phyloP scores from a whole-genome alignment of 1,140 invertebrate species.

The Drosophila serrata region DNA sequence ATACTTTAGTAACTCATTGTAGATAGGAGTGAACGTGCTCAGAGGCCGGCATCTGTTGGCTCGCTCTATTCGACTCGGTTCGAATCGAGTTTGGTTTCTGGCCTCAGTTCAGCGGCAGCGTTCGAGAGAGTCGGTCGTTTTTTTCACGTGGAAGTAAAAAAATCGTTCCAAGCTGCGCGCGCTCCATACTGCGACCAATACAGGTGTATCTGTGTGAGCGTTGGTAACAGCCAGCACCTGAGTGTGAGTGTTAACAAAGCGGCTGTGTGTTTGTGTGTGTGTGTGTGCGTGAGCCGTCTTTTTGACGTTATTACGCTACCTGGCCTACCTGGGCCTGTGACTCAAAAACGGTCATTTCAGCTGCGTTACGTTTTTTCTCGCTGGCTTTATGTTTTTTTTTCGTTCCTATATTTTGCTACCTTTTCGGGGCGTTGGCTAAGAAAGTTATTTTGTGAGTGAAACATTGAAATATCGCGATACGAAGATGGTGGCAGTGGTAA shows the following conservation, averaged over 20 bases:
- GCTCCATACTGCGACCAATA: slow-evolving; percentile 37
- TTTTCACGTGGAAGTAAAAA: not conserved
- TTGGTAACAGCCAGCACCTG: slow-evolving; percentile 65
- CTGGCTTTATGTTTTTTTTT: slow-evolving; percentile 29
- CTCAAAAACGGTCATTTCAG: slow-evolving; percentile 79
- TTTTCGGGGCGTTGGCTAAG: slow-evolving; percentile 76
- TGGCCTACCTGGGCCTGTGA: slow-evolving; percentile 51
- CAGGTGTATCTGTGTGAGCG: slow-evolving; percentile 62
- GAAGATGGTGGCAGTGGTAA: slow-evolving; percentile 12
- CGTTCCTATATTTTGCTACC: slow-evolving; percentile 20
- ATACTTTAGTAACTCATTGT: too few species aligned
- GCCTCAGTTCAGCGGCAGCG: slow-evolving; percentile 13
- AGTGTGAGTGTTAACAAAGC: slow-evolving; percentile 70
- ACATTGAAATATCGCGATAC: not conserved
- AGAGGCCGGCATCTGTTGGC: slow-evolving; percentile 7
- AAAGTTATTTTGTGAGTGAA: slow-evolving; percentile 56
- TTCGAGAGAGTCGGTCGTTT: slow-evolving; percentile 57
- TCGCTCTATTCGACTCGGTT: not conserved
- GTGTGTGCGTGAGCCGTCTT: slow-evolving; percentile 43
- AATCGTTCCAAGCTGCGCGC: slow-evolving; percentile 63
- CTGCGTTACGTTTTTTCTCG: slow-evolving; percentile 71
- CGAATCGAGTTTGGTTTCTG: slow-evolving; percentile 7
- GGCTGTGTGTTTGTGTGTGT: slow-evolving; percentile 31
- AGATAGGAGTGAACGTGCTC: not conserved
- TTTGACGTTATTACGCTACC: slow-evolving; percentile 56